Conservation (phyloP, 92 coral and sea anemone genomes). For the Metridium senile region DNA sequence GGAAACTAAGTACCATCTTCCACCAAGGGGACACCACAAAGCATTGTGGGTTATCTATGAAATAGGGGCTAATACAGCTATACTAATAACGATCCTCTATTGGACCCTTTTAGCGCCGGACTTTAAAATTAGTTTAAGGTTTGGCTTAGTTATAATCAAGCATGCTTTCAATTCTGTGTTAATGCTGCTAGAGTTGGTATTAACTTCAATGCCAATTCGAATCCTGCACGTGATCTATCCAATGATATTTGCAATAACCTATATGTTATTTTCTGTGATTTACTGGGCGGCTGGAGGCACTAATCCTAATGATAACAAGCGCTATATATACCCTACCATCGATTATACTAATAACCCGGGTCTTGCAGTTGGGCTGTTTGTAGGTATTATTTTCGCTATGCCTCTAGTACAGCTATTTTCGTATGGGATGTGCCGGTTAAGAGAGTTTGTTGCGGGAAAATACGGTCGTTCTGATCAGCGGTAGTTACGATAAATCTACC, state of each 20-base stretch:
- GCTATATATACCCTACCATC: not conserved
- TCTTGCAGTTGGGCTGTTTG: slow-evolving; percentile 48
- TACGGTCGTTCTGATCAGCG: no score
- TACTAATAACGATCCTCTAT: slow-evolving; percentile 56
- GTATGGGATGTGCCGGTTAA: slow-evolving; percentile 70
- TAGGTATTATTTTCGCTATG: slow-evolving; percentile 37
- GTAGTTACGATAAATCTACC: no score
- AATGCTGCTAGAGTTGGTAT: slow-evolving; percentile 58
- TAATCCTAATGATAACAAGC: slow-evolving; percentile 39
- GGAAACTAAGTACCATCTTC: slow-evolving; percentile 11
- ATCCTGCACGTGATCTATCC: slow-evolving; percentile 74
- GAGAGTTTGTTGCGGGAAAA: slow-evolving; percentile 39
- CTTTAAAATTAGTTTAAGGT: not conserved
- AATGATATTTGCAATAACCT: slow-evolving; percentile 42
- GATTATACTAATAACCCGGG: slow-evolving; percentile 52
- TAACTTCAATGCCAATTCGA: slow-evolving; percentile 66
- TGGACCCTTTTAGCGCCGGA: slow-evolving; percentile 58
- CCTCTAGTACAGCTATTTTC: slow-evolving; percentile 57
- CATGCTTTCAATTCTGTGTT: slow-evolving; percentile 72
- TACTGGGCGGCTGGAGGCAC: slow-evolving; percentile 88
- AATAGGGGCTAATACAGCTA: slow-evolving; percentile 53
- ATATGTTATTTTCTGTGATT: slow-evolving; percentile 61
- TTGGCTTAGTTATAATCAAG: slow-evolving; percentile 67
- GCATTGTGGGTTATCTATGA: slow-evolving; percentile 77
- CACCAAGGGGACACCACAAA: slow-evolving; percentile 79